phyloP scores from a whole-genome alignment of 1,140 invertebrate genomes.

The Asbolus verrucosus region DNA sequence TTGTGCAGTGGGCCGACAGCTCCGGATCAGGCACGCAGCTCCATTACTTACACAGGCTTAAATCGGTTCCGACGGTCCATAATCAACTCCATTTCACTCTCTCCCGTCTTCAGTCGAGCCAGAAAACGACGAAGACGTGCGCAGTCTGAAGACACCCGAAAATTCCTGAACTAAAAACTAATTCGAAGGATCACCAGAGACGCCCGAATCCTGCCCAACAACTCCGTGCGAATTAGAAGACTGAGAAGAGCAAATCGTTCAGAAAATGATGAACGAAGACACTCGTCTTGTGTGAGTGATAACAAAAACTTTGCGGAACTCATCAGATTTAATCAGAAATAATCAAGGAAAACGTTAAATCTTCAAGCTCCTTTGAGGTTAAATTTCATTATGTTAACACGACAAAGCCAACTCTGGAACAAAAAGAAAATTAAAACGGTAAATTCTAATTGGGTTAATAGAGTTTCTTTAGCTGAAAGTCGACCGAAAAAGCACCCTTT shows the following conservation, averaged over 20 bases:
- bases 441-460: background rate
- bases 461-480: background rate
- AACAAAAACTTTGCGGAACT: background rate
- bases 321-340: background rate
- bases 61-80: slow-evolving; percentile 49
- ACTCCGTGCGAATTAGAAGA: background rate
- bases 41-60: slow-evolving; percentile 50
- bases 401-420: background rate
- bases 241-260: background rate
- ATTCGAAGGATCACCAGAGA: no score
- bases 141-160: slow-evolving; percentile 53
- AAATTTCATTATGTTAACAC: background rate
- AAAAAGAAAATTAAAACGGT: background rate
- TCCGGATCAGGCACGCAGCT: slow-evolving; percentile 56
- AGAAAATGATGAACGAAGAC: background rate
- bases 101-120: slow-evolving; percentile 58
- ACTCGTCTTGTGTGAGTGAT: background rate
- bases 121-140: slow-evolving; percentile 59
- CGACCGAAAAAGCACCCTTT: no score
- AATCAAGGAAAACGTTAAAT: background rate
- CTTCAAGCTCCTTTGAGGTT: background rate
- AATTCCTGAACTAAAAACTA: background rate
- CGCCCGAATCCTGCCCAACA: no score
- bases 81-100: slow-evolving; percentile 53
- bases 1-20: slow-evolving; percentile 60